Conservation (phyloP, 2,888 invertebrate species). For the Eupeodes luniger region DNA sequence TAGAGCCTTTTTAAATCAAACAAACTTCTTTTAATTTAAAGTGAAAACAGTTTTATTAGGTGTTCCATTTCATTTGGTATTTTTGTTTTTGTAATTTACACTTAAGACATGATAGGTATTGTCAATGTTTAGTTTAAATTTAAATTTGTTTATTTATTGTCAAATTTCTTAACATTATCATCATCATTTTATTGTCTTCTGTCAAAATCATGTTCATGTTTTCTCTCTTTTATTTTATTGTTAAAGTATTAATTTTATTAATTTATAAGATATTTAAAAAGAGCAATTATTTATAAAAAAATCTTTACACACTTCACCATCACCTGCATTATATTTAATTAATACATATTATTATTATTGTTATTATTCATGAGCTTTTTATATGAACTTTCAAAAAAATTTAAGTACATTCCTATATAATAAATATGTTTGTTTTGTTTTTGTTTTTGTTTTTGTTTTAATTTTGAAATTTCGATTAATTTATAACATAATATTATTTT, state of each 20-base stretch:
- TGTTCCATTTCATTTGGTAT: slow-evolving; percentile 65
- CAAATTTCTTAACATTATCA: slow-evolving; percentile 61
- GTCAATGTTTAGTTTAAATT: slow-evolving; percentile 60
- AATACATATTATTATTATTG: slow-evolving; percentile 22
- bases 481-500: slow-evolving; percentile 55
- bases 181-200: slow-evolving; percentile 56
- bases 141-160: slow-evolving; percentile 69
- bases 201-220: slow-evolving; percentile 8
- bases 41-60: slow-evolving; percentile 76
- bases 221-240: slow-evolving; percentile 19
- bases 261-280: slow-evolving; percentile 59
- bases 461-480: slow-evolving; percentile 53
- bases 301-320: slow-evolving; percentile 50
- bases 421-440: slow-evolving; percentile 17
- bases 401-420: slow-evolving; percentile 41
- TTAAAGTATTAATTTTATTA: slow-evolving; percentile 38
- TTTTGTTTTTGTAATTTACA: slow-evolving; percentile 51
- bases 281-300: slow-evolving; percentile 71
- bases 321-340: slow-evolving; percentile 19
- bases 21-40: slow-evolving; percentile 52
- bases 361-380: slow-evolving; percentile 26
- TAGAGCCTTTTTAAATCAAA: slow-evolving; percentile 32
- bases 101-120: slow-evolving; percentile 74
- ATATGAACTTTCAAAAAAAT: slow-evolving; percentile 54
- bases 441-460: slow-evolving; percentile 20